Evolutionary conservation across 2,113 vertebrate species (phyloP).

Genomic region (Ceuthmochares aereus): DNA sequence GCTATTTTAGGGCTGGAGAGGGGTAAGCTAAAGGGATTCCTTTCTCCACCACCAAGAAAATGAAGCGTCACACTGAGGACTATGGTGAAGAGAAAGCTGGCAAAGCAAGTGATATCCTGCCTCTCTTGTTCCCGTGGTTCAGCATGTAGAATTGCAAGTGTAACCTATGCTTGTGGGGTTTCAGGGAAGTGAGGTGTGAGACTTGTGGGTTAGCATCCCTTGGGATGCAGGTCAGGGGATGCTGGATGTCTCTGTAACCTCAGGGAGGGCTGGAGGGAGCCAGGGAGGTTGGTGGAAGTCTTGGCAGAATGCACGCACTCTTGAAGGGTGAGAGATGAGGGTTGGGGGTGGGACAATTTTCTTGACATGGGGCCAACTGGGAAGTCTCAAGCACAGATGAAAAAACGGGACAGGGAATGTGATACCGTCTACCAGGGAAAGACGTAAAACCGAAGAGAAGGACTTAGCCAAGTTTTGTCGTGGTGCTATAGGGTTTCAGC

Average conservation of each 20-base stretch:
- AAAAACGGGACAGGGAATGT: not conserved
- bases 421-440: not conserved
- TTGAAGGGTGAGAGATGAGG: not conserved
- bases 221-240: not conserved
- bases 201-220: not conserved
- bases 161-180: fast-evolving
- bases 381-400: not conserved
- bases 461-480: not conserved
- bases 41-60: not conserved
- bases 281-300: not conserved
- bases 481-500: slow-evolving; percentile 22
- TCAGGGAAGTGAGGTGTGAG: not conserved
- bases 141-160: not conserved
- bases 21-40: slow-evolving; percentile 1
- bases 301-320: not conserved
- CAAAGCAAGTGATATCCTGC: not conserved
- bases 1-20: not conserved
- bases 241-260: not conserved
- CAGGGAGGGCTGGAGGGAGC: not conserved
- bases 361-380: not conserved
- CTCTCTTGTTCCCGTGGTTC: not conserved
- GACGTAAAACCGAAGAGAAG: not conserved
- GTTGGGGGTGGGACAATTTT: not conserved
- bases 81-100: not conserved
- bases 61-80: not conserved